phyloP scores from a whole-genome alignment of 2,888 invertebrate species.

The Vannuccia rotundouncinata region DNA sequence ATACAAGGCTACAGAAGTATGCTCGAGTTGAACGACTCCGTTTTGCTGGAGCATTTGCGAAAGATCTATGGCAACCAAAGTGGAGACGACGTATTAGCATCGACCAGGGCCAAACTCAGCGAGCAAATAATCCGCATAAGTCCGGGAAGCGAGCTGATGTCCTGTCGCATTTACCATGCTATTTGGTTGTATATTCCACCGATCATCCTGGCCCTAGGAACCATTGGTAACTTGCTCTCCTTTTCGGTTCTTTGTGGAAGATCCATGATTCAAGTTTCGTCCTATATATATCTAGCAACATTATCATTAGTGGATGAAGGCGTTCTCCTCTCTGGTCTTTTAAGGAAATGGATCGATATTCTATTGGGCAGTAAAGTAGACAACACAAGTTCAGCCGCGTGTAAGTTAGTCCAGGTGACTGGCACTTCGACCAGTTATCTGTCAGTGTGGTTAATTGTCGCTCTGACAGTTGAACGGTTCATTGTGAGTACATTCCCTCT shows the following conservation, averaged over 20 bases:
- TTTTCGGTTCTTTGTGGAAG: conserved; percentile 49
- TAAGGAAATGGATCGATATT: conserved; percentile 50
- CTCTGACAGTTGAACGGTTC: conserved; percentile 51
- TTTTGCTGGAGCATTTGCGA: background rate
- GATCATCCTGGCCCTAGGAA: conserved; percentile 44
- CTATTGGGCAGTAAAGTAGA: conserved; percentile 45
- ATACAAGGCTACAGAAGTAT: background rate
- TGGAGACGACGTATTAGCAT: background rate
- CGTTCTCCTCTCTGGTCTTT: conserved; percentile 48
- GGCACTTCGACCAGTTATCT: conserved; percentile 49
- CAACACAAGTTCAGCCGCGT: conserved; percentile 45
- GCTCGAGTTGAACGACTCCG: background rate
- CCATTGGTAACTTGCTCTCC: conserved; percentile 51
- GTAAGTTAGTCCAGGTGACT: conserved; percentile 46
- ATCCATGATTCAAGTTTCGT: conserved; percentile 48
- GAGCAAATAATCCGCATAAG: background rate
- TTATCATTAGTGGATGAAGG: conserved; percentile 49
- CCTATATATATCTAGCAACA: conserved; percentile 50
- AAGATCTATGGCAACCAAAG: background rate
- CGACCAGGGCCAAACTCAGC: background rate
- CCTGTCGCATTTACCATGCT: background rate
- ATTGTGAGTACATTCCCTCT: conserved; percentile 53
- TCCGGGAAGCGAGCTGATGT: background rate
- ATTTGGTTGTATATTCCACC: conserved; percentile 31
- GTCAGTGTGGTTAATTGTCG: conserved; percentile 52